Conservation (phyloP, 2,113 vertebrate genomes). For the Hydrolagus affinis region DNA sequence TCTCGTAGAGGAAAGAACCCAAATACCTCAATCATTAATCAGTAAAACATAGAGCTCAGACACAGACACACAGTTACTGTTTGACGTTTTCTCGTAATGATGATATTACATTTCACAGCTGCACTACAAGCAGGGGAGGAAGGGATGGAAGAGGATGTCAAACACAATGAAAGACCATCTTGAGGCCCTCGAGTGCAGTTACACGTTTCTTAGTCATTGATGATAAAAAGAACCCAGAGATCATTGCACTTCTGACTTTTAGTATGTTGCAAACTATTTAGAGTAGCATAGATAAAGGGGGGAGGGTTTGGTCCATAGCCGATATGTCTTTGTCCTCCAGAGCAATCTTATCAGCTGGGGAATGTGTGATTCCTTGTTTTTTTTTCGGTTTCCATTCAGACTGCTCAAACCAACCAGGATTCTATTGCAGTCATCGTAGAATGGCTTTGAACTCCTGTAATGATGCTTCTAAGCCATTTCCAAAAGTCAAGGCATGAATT, state of each 20-base stretch:
- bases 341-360: constrained; percentile 22
- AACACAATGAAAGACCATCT: constrained; percentile 27
- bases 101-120: constrained; percentile 54
- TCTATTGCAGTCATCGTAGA: background rate
- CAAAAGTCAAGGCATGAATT: background rate
- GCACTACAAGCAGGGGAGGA: constrained; percentile 23
- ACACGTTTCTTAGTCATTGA: constrained; percentile 24
- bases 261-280: constrained; percentile 22
- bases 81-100: constrained; percentile 56
- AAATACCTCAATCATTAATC: constrained; percentile 25
- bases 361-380: background rate
- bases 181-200: constrained; percentile 23
- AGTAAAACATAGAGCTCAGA: constrained; percentile 3
- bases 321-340: constrained; percentile 29
- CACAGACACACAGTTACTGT: constrained; percentile 48
- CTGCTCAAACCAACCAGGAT: background rate
- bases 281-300: constrained; percentile 17
- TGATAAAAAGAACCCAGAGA: constrained; percentile 27
- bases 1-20: constrained; percentile 1
- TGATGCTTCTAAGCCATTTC: background rate
- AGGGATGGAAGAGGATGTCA: background rate
- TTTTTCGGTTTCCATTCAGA: constrained; percentile 19
- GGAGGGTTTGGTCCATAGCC: constrained; percentile 6
- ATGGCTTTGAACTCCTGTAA: background rate
- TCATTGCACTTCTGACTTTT: constrained; percentile 32